Percentiles rank a stretch among this genome's conserved stretches.
phyloP scores from a whole-genome alignment of 2,113 vertebrate genomes.

The Lamprologus ornatipinnis region DNA sequence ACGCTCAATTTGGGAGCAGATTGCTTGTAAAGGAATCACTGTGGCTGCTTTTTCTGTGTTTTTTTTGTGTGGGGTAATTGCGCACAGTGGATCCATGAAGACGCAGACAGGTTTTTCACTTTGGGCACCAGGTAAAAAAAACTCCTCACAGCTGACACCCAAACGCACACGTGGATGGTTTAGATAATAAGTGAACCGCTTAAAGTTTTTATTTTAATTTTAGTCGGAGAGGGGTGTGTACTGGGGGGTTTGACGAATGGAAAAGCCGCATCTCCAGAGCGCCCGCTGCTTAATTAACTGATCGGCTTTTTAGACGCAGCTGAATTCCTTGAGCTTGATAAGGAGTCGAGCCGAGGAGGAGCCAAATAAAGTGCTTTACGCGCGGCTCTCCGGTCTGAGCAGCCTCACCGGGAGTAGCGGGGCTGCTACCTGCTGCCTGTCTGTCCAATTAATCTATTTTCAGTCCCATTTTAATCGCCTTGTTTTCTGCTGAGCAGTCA shows the following conservation, averaged over 20 bases:
- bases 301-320: conserved; percentile 20
- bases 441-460: conserved; percentile 12
- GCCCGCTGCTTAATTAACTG: conserved; percentile 13
- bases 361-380: background rate
- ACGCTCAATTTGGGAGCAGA: background rate
- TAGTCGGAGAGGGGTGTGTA: background rate
- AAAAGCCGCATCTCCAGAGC: background rate
- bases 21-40: background rate
- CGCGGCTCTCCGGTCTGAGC: background rate
- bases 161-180: background rate
- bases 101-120: conserved; percentile 3
- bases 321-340: conserved; percentile 33
- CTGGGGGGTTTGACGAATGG: background rate
- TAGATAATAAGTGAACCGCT: background rate
- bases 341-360: conserved; percentile 5
- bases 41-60: background rate
- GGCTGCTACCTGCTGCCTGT: background rate
- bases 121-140: conserved; percentile 29
- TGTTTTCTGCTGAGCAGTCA: conserved; percentile 12
- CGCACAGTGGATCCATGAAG: conserved; percentile 53
- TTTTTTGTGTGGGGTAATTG: background rate
- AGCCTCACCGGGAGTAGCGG: background rate
- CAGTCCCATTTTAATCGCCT: background rate
- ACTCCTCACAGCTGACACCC: background rate
- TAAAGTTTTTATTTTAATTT: background rate